Evolutionary conservation across 2,797 vertebrate species (phyloP).

Genomic region (Chanos chanos): DNA sequence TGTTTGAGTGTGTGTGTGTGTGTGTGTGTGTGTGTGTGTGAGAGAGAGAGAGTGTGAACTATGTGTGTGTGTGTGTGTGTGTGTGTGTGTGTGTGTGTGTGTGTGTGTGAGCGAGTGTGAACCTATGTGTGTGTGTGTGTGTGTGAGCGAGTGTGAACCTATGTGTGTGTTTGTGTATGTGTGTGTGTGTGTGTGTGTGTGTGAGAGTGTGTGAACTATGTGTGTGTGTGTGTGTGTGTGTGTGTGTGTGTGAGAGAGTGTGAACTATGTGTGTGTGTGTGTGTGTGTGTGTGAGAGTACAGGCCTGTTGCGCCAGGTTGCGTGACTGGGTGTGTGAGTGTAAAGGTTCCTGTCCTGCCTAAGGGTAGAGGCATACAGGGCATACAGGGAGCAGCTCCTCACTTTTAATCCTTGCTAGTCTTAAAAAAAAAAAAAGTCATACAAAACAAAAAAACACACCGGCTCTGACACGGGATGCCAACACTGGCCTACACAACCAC

Average conservation of each 20-base stretch:
- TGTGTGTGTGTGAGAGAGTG: not conserved
- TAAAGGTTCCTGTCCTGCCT: slow-evolving; percentile 70
- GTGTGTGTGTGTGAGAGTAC: not conserved
- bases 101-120: too few species aligned
- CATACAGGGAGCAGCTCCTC: slow-evolving; percentile 59
- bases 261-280: slow-evolving; percentile 4
- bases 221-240: not conserved
- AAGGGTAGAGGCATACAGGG: slow-evolving; percentile 66
- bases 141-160: too few species aligned
- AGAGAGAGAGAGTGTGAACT: not conserved
- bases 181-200: not conserved
- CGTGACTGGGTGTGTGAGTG: slow-evolving; percentile 72
- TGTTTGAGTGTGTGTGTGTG: too few species aligned
- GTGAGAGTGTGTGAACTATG: too few species aligned
- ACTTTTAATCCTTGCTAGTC: slow-evolving; percentile 66
- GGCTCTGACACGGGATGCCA: slow-evolving; percentile 40
- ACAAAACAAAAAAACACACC: slow-evolving; percentile 62
- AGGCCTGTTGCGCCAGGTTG: slow-evolving; percentile 61
- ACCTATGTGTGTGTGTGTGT: too few species aligned
- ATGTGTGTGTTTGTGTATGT: too few species aligned
- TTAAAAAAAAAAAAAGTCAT: slow-evolving; percentile 63
- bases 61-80: not conserved
- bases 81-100: not conserved
- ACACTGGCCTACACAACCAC: slow-evolving; percentile 25
- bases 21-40: not conserved